These are phyloP conservation scores for Drosophila nikananu DNA, from an alignment of 1,140 invertebrate genomes.

Conservation along the genomic window DNA sequence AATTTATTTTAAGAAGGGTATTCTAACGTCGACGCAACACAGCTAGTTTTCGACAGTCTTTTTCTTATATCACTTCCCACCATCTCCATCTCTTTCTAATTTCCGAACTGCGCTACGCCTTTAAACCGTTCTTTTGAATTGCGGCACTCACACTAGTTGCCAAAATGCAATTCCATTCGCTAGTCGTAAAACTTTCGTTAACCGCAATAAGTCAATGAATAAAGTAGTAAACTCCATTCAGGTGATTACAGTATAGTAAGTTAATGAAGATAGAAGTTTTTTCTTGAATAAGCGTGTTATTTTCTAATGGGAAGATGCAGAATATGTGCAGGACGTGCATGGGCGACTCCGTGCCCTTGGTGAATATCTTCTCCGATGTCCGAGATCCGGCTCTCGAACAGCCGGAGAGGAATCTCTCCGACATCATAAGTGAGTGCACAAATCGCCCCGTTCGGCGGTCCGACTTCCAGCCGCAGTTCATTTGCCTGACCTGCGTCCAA, in stretches of 20 bases:
- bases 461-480: constrained; percentile 50
- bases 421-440: constrained; percentile 47
- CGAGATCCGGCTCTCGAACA: constrained; percentile 18
- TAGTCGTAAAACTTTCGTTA: not conserved
- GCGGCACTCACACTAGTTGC: not conserved
- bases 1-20: too few relatives aligned
- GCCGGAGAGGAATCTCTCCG: constrained; percentile 34
- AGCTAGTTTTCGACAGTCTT: too few relatives aligned
- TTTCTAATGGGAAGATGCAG: constrained; percentile 12
- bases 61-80: too few relatives aligned
- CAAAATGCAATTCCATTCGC: not conserved
- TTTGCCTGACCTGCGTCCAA: constrained; percentile 51
- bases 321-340: constrained; percentile 58
- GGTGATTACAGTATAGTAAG: not conserved
- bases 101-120: not conserved
- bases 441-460: constrained; percentile 26
- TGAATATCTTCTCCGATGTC: constrained; percentile 52
- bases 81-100: too few relatives aligned
- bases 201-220: not conserved
- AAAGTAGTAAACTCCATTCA: not conserved
- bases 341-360: constrained; percentile 47
- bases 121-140: not conserved
- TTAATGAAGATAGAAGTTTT: not conserved
- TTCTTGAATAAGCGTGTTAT: not conserved
- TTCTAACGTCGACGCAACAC: too few relatives aligned